Evolutionary conservation across 2,888 invertebrate species (phyloP), one percentile per base, ranked within the genome.

Genomic region (Tromatobia lineatoria): DNA sequence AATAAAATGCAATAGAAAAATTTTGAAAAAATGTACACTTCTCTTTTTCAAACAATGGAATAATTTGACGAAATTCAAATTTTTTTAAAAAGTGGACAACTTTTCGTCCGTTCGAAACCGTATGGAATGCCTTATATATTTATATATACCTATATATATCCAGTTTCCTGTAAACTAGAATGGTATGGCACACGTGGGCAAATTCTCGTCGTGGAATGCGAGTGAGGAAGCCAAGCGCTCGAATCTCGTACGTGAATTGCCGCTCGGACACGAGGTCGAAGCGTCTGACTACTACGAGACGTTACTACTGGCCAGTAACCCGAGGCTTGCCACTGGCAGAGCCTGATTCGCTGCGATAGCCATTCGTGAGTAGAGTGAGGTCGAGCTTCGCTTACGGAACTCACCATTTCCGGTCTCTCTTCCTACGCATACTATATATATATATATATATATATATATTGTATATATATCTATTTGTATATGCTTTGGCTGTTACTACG

Each of bases 271-370:
- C 59, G 45, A 45, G 47, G 29, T 73, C 47, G 73, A 45, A 59
- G 59, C 45, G 80, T 83, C 71, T 80, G 80, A 83, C 83, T 50
- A 71, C 34, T 20, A n/a, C 64, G 23, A 52, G 71, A 67, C 66
- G 25, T 67, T 61, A 80, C 80, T 80, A 83, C 83, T 76, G 80
- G 13, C 47, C 54, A 1, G 13, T 45, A 20, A 52, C 59, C 59
- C 38, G 67, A 15, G 64, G 70, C 64, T 70, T 66, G 13, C 34
- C 54, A 20, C 45, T 52, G 15, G 29, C 29, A 57, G 59, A 18
- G 29, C 64, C 59, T 76, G 76, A 83, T 83, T 76, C 66, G 20
- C 67, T 59, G 71, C 50, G 50, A 76, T 80, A 76, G 54, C 69
- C 74, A 59, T 74, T 50, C 73, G 23, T 38, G 45, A 70, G 66